Evolutionary conservation across 2,113 vertebrate species (phyloP), one percentile per base, ranked within the genome.

Genomic region (Morone chrysops): DNA sequence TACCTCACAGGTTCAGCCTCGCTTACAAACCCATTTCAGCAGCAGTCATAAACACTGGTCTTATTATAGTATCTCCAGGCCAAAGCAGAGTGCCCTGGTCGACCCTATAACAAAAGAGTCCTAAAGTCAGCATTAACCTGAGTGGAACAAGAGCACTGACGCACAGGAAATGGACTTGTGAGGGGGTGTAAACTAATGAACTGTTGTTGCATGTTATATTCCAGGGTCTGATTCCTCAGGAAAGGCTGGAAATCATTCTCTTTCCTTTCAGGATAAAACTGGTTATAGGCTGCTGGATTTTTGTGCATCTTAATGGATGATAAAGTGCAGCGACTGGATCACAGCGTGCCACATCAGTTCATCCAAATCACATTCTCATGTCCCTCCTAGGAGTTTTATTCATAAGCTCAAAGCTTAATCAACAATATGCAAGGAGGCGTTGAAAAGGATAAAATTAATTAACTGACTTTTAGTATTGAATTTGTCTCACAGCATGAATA

Each of bases 21-120:
- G 68, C 92, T 92, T 90, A 90, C 91, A 92, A 93, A 93, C 80
- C 91, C 93, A 91, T 92, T 93, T 83, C 91, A 92, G 81, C 83
- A 69, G 59, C 80, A 53, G 71, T 87, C 87, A 90, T 92, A 94
- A 94, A 94, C 90, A 90, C 65, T 51, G 75, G 79, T 75, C 92
- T 91, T 92, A 90, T 93, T 92, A 92, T 89, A 89, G 93, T 84
- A 81, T 90, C 88, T 86, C 80, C 4, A 0, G 87, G 88, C 77
- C 66, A 76, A 83, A 87, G 83, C 74, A 54, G 67, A 31, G 68
- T 48, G 85, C 61, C 85, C 90, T 2, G 0, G 71, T 66, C 72
- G 17, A 75, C 85, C 83, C 80, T 72, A n/a, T 86, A 83, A 92
- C 89, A 78, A 88, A 92, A 70, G 84, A 90, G 80, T 80, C 75